phyloP scores from a whole-genome alignment of 2,797 vertebrate genomes.

The Sebastes oblongus region DNA sequence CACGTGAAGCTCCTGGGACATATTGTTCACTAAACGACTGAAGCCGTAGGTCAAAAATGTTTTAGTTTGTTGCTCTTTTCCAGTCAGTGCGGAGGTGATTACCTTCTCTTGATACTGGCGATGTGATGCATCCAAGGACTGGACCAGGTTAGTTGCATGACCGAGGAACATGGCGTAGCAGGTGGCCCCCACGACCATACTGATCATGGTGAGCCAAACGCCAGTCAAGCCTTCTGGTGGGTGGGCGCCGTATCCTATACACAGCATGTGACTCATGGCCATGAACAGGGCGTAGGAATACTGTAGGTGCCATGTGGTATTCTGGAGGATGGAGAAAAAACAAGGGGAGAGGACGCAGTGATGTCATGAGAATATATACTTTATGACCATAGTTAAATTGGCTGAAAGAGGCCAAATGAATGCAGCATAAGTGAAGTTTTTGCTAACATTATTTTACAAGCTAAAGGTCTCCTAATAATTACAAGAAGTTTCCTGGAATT shows the following conservation, averaged over 20 bases:
- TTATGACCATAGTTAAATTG: neutral
- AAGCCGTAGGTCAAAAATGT: slow-evolving; percentile 14
- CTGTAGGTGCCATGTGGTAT: slow-evolving; percentile 93
- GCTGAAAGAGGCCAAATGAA: neutral
- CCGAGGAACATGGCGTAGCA: slow-evolving; percentile 99
- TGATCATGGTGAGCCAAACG: slow-evolving; percentile 93
- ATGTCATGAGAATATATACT: neutral
- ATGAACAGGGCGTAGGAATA: slow-evolving; percentile 95
- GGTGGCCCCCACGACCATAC: slow-evolving; percentile 96
- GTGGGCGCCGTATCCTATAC: slow-evolving; percentile 93
- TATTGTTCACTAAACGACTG: slow-evolving; percentile 20
- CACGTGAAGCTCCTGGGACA: slow-evolving; percentile 28
- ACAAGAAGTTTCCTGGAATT: neutral
- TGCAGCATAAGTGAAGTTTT: neutral
- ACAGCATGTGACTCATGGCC: slow-evolving; percentile 98
- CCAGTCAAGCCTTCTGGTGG: slow-evolving; percentile 90
- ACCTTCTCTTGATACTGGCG: slow-evolving; percentile 99
- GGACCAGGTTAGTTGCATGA: slow-evolving; percentile 92
- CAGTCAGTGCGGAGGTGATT: slow-evolving; percentile 21
- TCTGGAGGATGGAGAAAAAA: slow-evolving; percentile 74
- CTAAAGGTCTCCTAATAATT: neutral
- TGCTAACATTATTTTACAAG: neutral
- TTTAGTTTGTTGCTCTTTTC: slow-evolving; percentile 1
- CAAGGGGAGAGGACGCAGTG: neutral
- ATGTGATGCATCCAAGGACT: slow-evolving; percentile 93